phyloP scores from a whole-genome alignment of 2,113 vertebrate genomes.

The Spilogale gracilis region DNA sequence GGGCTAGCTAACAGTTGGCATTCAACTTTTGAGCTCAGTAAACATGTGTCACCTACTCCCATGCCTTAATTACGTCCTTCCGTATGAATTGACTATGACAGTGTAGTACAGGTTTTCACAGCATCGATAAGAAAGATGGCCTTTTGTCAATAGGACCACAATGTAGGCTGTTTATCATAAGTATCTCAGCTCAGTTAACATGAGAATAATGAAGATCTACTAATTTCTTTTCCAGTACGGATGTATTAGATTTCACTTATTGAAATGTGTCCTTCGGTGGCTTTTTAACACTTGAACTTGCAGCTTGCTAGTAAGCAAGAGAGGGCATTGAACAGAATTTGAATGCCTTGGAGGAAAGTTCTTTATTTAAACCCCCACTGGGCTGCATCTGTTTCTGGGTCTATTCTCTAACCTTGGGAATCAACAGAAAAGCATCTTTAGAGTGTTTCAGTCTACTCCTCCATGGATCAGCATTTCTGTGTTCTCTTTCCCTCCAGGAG shows the following conservation, averaged over 20 bases:
- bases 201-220: background rate
- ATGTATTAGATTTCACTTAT: slow-evolving; percentile 34
- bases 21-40: background rate
- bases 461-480: background rate
- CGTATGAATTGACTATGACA: background rate
- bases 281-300: slow-evolving; percentile 52
- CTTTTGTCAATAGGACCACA: background rate
- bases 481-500: slow-evolving; percentile 16
- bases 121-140: background rate
- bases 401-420: slow-evolving; percentile 44
- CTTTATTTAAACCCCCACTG: slow-evolving; percentile 49
- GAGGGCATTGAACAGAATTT: slow-evolving; percentile 16
- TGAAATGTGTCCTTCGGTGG: slow-evolving; percentile 2
- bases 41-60: background rate
- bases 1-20: background rate
- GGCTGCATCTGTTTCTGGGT: slow-evolving; percentile 63
- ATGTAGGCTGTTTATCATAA: background rate
- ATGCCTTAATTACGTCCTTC: background rate
- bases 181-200: background rate
- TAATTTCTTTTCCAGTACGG: slow-evolving; percentile 54
- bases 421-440: slow-evolving; percentile 37
- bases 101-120: background rate
- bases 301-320: background rate
- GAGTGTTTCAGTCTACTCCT: background rate
- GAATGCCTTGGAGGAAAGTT: slow-evolving; percentile 41